phyloP scores from a whole-genome alignment of 2,797 vertebrate genomes.

The Chaetophractus vellerosus region DNA sequence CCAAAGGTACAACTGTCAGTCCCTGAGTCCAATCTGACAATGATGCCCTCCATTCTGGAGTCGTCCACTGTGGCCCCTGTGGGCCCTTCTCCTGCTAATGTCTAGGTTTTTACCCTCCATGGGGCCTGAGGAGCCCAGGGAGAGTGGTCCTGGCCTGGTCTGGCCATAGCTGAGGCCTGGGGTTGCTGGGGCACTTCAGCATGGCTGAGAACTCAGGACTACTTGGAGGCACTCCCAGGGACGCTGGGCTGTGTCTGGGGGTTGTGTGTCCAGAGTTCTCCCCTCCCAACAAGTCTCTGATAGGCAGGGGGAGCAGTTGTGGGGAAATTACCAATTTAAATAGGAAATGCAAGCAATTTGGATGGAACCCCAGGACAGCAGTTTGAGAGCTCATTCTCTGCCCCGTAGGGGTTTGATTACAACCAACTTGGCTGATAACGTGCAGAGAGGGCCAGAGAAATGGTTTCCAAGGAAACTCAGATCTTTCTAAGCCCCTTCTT shows the following conservation, averaged over 20 bases:
- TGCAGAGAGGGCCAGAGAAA: conserved; percentile 88
- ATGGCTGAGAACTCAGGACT: neutral
- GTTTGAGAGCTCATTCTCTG: conserved; percentile 89
- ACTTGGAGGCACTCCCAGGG: neutral
- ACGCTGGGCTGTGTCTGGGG: neutral
- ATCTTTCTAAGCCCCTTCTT: conserved; percentile 87
- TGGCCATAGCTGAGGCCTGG: neutral
- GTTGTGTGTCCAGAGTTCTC: conserved; percentile 14
- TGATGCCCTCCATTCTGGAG: neutral
- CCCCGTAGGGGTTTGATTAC: conserved; percentile 91
- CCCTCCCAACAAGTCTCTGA: conserved; percentile 55
- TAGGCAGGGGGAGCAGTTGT: conserved; percentile 68
- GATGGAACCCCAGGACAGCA: conserved; percentile 86
- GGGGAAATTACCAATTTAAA: conserved; percentile 88
- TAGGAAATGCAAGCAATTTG: conserved; percentile 88
- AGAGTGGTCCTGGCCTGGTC: neutral
- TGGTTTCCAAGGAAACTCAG: conserved; percentile 90
- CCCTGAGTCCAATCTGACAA: neutral
- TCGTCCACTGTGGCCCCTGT: accelerated
- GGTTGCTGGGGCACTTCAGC: neutral
- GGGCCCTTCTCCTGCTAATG: neutral
- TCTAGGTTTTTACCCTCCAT: neutral
- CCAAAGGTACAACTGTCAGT: neutral
- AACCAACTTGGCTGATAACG: conserved; percentile 87
- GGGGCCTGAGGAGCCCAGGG: neutral